Evolutionary conservation across 2,113 vertebrate species (phyloP).

Genomic region (Geococcyx californianus): DNA sequence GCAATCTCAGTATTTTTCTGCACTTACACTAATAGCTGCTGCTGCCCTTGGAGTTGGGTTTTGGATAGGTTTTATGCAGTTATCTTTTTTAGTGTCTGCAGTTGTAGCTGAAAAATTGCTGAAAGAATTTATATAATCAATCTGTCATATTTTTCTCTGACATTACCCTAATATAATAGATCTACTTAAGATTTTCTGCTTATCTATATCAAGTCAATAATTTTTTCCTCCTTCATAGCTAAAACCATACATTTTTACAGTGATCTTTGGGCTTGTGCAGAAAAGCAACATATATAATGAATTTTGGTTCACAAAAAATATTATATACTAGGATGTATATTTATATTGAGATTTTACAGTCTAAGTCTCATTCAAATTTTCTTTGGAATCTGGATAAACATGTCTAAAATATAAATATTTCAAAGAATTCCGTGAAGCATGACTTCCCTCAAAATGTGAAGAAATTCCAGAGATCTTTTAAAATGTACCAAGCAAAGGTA

Average conservation of each 20-base stretch:
- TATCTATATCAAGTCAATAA: neutral
- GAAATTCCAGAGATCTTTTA: neutral
- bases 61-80: neutral
- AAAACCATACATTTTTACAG: neutral
- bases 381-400: neutral
- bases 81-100: neutral
- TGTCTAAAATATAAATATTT: neutral
- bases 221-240: neutral
- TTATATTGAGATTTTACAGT: neutral
- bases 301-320: neutral
- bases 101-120: neutral
- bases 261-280: neutral
- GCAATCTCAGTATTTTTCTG: constrained; percentile 7
- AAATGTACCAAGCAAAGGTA: neutral
- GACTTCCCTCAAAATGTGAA: neutral
- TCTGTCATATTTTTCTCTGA: neutral
- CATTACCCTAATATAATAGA: neutral
- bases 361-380: neutral
- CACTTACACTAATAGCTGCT: neutral
- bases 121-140: neutral
- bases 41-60: neutral
- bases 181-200: neutral
- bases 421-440: neutral
- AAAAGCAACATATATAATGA: neutral
- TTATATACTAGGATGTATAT: neutral